Percentiles rank a stretch among this genome's conserved stretches.
phyloP scores from a whole-genome alignment of 2,113 vertebrate genomes.

The Capricornis sumatraensis region DNA sequence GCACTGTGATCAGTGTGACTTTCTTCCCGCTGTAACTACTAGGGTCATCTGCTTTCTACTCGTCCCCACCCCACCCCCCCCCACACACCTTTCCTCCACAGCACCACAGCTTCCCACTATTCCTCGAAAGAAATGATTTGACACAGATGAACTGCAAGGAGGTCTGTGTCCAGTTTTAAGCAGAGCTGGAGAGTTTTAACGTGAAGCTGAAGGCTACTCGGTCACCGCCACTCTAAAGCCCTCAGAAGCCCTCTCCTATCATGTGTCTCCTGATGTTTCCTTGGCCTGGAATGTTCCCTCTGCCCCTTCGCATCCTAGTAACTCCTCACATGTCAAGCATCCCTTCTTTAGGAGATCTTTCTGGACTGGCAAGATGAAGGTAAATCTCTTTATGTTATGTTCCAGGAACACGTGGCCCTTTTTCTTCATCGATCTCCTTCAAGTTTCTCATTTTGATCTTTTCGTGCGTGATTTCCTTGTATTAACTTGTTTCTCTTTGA shows the following conservation, averaged over 20 bases:
- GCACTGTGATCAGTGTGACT: not conserved
- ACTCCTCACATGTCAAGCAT: not conserved
- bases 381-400: not conserved
- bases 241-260: not conserved
- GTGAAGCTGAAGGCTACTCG: not conserved
- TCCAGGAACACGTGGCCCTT: not conserved
- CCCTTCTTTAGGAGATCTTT: not conserved
- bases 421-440: not conserved
- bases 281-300: not conserved
- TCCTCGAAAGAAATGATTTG: not conserved
- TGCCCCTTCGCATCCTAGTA: not conserved
- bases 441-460: not conserved
- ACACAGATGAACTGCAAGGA: not conserved
- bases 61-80: rapidly evolving
- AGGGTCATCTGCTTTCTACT: not conserved
- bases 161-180: not conserved
- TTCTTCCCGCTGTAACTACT: not conserved
- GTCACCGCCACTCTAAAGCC: not conserved
- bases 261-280: not conserved
- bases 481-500: slow-evolving; percentile 2
- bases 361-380: not conserved
- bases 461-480: not conserved
- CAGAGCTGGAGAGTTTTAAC: not conserved
- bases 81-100: not conserved
- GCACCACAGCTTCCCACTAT: not conserved